A percentile compares a stretch with the other conserved stretches of the same genome.
These are phyloP conservation scores for Ploceus nigricollis DNA, from an alignment of 2,113 vertebrate genomes.

Conservation along the genomic window DNA sequence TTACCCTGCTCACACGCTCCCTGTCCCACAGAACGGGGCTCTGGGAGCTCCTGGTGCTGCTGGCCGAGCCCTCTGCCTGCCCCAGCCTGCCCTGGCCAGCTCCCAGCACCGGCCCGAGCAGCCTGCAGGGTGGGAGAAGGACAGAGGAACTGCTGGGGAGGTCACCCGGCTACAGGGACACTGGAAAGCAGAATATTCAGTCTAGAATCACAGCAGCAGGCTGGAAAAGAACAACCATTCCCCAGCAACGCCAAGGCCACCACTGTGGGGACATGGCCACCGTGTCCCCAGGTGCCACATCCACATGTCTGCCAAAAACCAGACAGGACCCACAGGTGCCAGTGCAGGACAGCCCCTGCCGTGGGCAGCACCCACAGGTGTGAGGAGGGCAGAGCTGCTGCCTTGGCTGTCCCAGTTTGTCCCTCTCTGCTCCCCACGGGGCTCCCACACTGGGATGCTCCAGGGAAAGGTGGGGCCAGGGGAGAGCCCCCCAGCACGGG, in stretches of 20 bases:
- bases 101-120: background rate
- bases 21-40: background rate
- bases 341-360: too few species aligned
- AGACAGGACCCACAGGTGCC: rapidly evolving
- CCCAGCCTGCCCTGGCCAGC: background rate
- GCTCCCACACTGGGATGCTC: rapidly evolving
- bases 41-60: background rate
- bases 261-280: too few species aligned
- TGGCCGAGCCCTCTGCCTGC: too few species aligned
- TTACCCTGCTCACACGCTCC: background rate
- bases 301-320: rapidly evolving
- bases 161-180: background rate
- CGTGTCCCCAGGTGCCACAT: rapidly evolving
- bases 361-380: too few species aligned
- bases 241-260: background rate
- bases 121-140: background rate
- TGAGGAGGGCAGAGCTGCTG: background rate
- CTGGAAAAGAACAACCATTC: background rate
- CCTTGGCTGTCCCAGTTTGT: background rate
- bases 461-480: rapidly evolving
- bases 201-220: background rate
- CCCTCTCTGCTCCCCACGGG: rapidly evolving
- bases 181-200: background rate
- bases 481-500: rapidly evolving
- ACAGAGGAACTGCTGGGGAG: background rate